Base-by-base conservation (phyloP, 2,113 vertebrate genomes). In the Diadophis punctatus region DNA sequence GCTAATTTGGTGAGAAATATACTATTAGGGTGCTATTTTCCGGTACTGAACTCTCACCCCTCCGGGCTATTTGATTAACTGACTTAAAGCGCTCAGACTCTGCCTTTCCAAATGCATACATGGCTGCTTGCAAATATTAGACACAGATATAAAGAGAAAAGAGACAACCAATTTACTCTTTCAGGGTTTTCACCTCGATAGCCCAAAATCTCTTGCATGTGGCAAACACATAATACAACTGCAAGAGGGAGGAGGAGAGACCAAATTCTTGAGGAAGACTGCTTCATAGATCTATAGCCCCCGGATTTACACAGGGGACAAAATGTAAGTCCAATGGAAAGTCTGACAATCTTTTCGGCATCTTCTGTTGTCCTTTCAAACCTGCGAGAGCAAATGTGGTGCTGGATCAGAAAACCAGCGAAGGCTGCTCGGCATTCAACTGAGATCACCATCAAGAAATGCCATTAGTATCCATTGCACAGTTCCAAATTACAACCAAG, bases 391-490 rank as follows among this genome's bases (percentile, higher is more conserved):
- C 2, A 20, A 89, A 39, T 51, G 60, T 30, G 84, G 85, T n/a
- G 49, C 23, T n/a, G 23, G 16, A 7, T 34, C 30, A 55, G 1
- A 89, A 80, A 74, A 9, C 51, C 63, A 89, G 88, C 74, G 30
- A 86, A 30, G 60, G 43, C 53, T 90, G 74, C 74, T 92, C 89
- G 22, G n/a, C 88, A 92, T 92, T 92, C 88, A 86, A 43, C 43
- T 90, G 18, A 86, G 46, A 90, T 58, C 22, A 22, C 49, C 53
- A 87, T 84, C 88, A 85, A 89, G 74, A 86, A 86, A 92, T 49
- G 52, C 30, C 30, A 92, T 92, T 89, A 90, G 60, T 92, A 92
- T 92, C 89, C 53, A 90, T 86, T 90, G 52, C 68, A 90, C 27
- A 60, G 88, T 90, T 92, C 48, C 87, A 92, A 88, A 39, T 55